A percentile compares a stretch with the other conserved stretches of the same genome.
Evolutionary conservation across 2,797 vertebrate species (phyloP).

Genomic region (Lepilemur septentrionalis): DNA sequence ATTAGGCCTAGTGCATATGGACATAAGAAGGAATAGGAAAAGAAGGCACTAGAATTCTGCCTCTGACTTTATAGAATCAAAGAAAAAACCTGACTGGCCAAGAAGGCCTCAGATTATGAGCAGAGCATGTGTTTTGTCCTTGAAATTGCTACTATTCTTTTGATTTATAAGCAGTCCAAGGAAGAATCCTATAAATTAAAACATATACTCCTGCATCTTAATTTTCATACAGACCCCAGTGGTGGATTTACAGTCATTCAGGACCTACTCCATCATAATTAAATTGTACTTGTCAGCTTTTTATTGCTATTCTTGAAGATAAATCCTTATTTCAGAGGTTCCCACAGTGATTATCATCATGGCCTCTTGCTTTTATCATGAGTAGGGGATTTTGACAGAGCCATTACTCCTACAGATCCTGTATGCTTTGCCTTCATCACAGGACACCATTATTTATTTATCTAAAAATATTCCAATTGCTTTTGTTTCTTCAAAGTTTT

Average conservation of each 20-base stretch:
- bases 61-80: constrained; percentile 7
- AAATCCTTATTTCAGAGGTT: constrained; percentile 83
- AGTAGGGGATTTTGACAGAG: constrained; percentile 81
- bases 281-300: constrained; percentile 82
- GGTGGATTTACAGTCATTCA: constrained; percentile 81
- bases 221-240: constrained; percentile 78
- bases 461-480: constrained; percentile 8
- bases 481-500: constrained; percentile 28
- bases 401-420: constrained; percentile 69
- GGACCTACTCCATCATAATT: constrained; percentile 83
- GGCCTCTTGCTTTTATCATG: constrained; percentile 80
- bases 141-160: constrained; percentile 64
- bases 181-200: constrained; percentile 79
- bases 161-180: constrained; percentile 80
- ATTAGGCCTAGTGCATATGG: not conserved
- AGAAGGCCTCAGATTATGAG: constrained; percentile 27
- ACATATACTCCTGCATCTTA: constrained; percentile 75
- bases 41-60: not conserved
- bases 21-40: not conserved
- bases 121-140: constrained; percentile 55
- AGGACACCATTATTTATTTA: constrained; percentile 53
- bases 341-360: constrained; percentile 74
- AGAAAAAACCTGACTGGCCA: not conserved
- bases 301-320: constrained; percentile 82
- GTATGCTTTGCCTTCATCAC: constrained; percentile 54